These are phyloP conservation scores for Lordiphosa collinella DNA, from an alignment of 1,140 invertebrate genomes.

Conservation along the genomic window DNA sequence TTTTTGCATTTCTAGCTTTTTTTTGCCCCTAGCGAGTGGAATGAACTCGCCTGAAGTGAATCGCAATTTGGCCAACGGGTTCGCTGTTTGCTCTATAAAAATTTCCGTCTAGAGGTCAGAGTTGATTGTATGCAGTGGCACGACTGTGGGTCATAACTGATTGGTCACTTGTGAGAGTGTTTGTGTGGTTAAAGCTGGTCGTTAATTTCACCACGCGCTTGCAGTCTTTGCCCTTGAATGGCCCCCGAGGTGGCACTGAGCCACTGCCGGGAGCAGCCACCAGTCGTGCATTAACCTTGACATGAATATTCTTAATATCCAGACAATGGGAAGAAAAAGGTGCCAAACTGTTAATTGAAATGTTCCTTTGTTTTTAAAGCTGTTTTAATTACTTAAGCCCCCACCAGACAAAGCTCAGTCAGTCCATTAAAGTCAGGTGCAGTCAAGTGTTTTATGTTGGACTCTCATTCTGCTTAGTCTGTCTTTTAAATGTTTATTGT, in stretches of 20 bases:
- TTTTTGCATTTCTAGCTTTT: too few relatives aligned
- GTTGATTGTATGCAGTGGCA: conserved; percentile 69
- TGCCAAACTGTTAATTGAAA: conserved; percentile 47
- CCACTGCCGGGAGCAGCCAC: conserved; percentile 40
- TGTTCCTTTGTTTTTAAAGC: conserved; percentile 24
- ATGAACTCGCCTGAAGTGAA: conserved; percentile 42
- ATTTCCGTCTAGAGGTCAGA: conserved; percentile 59
- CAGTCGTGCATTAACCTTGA: conserved; percentile 62
- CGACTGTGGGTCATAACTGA: conserved; percentile 55
- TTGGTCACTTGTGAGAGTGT: conserved; percentile 43
- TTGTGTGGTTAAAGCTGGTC: conserved; percentile 21
- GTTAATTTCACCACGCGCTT: conserved; percentile 57
- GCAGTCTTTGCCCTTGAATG: conserved; percentile 44
- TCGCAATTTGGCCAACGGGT: conserved; percentile 13
- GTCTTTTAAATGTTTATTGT: conserved; percentile 24
- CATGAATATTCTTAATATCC: conserved; percentile 49
- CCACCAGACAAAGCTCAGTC: conserved; percentile 3
- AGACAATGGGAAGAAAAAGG: conserved; percentile 19
- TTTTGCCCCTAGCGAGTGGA: conserved; percentile 13
- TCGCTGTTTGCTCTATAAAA: conserved; percentile 1
- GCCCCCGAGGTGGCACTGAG: conserved; percentile 50
- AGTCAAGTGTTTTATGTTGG: conserved; percentile 40
- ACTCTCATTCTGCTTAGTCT: conserved; percentile 3
- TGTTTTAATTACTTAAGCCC: conserved; percentile 50
- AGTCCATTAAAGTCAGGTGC: conserved; percentile 11